Conservation (phyloP, 2,797 vertebrate species). For the Calcarius lapponicus region DNA sequence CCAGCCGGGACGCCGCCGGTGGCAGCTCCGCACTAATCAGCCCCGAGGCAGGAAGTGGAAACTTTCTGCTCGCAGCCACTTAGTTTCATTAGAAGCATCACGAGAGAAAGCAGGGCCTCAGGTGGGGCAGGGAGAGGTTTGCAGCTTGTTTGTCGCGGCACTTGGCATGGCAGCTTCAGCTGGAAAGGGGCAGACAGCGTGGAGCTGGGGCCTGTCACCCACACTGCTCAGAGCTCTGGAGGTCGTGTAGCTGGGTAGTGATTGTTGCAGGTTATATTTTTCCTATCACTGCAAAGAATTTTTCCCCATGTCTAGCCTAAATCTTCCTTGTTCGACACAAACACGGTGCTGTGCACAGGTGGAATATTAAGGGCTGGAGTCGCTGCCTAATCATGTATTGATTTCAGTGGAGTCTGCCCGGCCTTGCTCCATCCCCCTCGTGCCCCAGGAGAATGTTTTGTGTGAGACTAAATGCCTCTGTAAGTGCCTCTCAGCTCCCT, state of each 20-base stretch:
- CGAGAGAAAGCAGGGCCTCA: constrained; percentile 18
- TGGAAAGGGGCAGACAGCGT: not conserved
- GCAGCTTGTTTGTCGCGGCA: not conserved
- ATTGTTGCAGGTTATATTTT: not conserved
- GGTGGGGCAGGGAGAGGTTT: not conserved
- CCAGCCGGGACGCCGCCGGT: not conserved
- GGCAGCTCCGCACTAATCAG: constrained; percentile 42
- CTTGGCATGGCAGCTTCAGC: not conserved
- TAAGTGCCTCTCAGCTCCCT: constrained; percentile 24
- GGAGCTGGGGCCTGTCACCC: not conserved
- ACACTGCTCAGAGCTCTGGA: not conserved
- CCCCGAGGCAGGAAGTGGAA: constrained; percentile 31
- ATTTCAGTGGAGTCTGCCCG: not conserved
- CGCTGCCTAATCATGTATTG: not conserved
- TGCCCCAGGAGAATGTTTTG: constrained; percentile 19
- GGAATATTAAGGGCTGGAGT: not conserved
- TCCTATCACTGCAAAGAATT: not conserved
- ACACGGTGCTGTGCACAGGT: not conserved
- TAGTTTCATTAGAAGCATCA: constrained; percentile 57
- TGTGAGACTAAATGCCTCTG: constrained; percentile 14
- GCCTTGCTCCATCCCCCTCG: not conserved
- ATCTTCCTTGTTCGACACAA: not conserved
- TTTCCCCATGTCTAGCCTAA: not conserved
- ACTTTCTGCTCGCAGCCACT: constrained; percentile 58
- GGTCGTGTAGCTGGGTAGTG: not conserved